Base-by-base conservation (phyloP, 2,888 invertebrate species). In the Zootermopsis nevadensis region DNA sequence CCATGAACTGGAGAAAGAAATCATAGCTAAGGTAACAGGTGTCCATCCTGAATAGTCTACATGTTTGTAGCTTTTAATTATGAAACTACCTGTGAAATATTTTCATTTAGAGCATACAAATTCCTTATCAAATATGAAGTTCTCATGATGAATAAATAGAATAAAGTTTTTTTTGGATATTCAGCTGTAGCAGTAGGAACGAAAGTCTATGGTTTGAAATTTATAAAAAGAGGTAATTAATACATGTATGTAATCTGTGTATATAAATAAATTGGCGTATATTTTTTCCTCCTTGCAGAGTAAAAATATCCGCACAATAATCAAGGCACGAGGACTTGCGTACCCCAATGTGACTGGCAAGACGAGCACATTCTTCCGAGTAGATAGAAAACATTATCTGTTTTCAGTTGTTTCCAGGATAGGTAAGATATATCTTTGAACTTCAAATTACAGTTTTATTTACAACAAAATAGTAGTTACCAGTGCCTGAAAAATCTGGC, bases 321-420 rank as follows among this genome's bases (percentile, higher is more conserved):
- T 99, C 87, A 99, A 98, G 90, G 97, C 98, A 0, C 93, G 98
- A 42, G 98, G 98, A 0, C 94, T 98, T 85, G 95, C 97, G 87
- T 96, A 96, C 87, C 96, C 97, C 0, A 95, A 95, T 87, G 96
- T 98, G 1, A 96, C 95, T 38, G 96, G 96, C 0, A 95, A 94
- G 91, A 98, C 93, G 48, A 97, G 93, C 90, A 98, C 93, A 80
- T 95, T 96, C 8, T 98, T 98, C 89, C 92, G 98, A 77, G 98
- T 97, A 1, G 98, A 99, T 89, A 95, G 94, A 76, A 94, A 94
- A 83, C 96, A 99, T 88, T 99, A 99, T 88, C 90, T 99, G 67
- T 94, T 99, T 87, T 99, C 99, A 0, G 91, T 99, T 42, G 96
- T 98, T 0, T 96, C 98, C 6, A 99, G 98, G 95, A 92, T 99